These are phyloP conservation scores for Callinectes sapidus DNA, from an alignment of 2,888 invertebrate species.

Conservation along the genomic window DNA sequence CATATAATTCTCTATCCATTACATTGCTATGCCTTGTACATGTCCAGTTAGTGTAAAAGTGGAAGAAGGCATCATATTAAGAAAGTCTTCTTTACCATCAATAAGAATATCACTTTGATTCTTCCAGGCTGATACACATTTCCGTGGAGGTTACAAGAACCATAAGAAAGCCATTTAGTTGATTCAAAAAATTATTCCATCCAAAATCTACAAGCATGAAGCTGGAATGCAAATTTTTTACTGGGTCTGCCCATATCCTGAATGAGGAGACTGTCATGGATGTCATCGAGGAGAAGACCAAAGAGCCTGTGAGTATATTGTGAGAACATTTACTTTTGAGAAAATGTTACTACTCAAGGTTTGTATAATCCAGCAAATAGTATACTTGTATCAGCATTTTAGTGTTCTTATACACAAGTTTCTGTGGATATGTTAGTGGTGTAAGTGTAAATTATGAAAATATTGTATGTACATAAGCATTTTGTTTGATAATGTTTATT, in stretches of 20 bases:
- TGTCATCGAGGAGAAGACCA: conserved; percentile 53
- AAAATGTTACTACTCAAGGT: background rate
- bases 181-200: background rate
- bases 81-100: background rate
- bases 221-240: conserved; percentile 64
- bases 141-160: conserved; percentile 69
- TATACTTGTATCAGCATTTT: no score
- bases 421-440: no score
- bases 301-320: conserved; percentile 52
- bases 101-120: background rate
- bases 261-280: conserved; percentile 60
- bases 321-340: background rate
- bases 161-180: conserved; percentile 58
- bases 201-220: conserved; percentile 56
- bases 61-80: background rate
- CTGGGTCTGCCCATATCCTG: conserved; percentile 62
- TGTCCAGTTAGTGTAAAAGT: background rate
- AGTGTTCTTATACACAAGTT: no score
- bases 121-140: conserved; percentile 67
- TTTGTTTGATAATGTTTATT: no score
- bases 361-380: background rate
- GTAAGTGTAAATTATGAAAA: no score
- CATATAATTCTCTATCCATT: no score
- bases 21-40: no score
- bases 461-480: no score